Percentiles rank a stretch among this genome's conserved stretches.
These are phyloP conservation scores for Pteronura brasiliensis DNA, from an alignment of 2,113 vertebrate genomes.

Conservation along the genomic window DNA sequence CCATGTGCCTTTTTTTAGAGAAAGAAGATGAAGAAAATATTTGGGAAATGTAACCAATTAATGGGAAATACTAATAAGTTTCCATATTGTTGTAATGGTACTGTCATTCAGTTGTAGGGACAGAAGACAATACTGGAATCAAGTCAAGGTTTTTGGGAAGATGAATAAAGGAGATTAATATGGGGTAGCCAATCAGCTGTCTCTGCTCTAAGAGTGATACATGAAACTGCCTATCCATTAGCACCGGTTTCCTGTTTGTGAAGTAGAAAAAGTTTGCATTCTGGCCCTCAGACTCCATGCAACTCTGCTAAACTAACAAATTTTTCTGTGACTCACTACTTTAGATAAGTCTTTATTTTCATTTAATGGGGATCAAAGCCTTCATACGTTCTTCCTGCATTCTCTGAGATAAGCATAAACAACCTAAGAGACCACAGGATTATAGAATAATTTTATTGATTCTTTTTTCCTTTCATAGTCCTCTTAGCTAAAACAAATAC, in stretches of 20 bases:
- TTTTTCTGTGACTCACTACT: background rate
- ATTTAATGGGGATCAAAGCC: background rate
- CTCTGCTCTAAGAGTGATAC: background rate
- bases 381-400: background rate
- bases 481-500: constrained; percentile 14
- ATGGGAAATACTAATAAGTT: background rate
- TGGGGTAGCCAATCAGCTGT: background rate
- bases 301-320: background rate
- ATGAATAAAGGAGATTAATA: background rate
- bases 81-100: background rate
- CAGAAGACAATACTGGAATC: background rate
- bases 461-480: background rate
- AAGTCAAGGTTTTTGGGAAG: background rate
- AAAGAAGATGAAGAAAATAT: constrained; percentile 20
- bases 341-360: background rate
- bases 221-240: background rate
- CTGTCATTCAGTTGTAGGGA: background rate
- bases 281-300: background rate
- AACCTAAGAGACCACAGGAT: background rate
- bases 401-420: background rate
- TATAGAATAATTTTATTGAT: background rate
- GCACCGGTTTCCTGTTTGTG: background rate
- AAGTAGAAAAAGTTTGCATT: background rate
- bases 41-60: background rate
- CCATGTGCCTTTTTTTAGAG: background rate